A percentile compares a stretch with the other conserved stretches of the same genome.
phyloP scores from a whole-genome alignment of 2,888 invertebrate genomes.

The Coenonympha arcania region DNA sequence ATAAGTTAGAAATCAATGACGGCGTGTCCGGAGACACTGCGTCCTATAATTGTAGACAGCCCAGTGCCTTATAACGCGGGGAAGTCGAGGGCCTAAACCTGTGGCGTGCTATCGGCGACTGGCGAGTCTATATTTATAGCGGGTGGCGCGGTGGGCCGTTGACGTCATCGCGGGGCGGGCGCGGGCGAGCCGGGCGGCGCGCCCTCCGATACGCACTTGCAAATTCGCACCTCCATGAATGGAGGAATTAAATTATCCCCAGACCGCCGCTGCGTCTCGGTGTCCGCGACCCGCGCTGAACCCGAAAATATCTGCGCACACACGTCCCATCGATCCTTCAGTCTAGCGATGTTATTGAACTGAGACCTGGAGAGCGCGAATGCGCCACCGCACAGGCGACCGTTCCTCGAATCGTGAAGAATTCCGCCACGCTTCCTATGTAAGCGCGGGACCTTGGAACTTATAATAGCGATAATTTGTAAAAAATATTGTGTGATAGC shows the following conservation, averaged over 20 bases:
- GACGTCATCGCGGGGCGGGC: conserved; percentile 58
- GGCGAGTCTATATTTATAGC: conserved; percentile 68
- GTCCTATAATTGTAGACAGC: conserved; percentile 15
- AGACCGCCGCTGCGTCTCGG: conserved; percentile 47
- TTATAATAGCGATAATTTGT: conserved; percentile 18
- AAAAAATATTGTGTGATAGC: conserved; percentile 14
- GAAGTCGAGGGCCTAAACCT: conserved; percentile 55
- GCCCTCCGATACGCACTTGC: conserved; percentile 68
- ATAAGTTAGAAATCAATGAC: background rate
- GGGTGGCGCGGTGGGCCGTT: conserved; percentile 62
- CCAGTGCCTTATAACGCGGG: conserved; percentile 22
- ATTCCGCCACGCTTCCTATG: conserved; percentile 11
- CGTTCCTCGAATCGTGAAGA: conserved; percentile 8
- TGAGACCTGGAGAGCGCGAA: conserved; percentile 1
- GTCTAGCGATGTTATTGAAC: conserved; percentile 20
- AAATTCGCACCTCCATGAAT: conserved; percentile 72
- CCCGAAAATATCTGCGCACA: conserved; percentile 29
- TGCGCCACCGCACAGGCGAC: background rate
- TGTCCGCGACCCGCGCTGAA: conserved; percentile 53
- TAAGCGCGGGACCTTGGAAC: conserved; percentile 13
- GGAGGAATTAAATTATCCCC: conserved; percentile 66
- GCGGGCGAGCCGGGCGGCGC: conserved; percentile 33
- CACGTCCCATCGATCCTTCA: conserved; percentile 9
- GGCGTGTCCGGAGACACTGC: background rate
- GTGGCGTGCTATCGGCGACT: conserved; percentile 63